These are phyloP conservation scores for Leptinotarsa rubiginosa DNA, from an alignment of 2,888 invertebrate genomes.

Conservation along the genomic window DNA sequence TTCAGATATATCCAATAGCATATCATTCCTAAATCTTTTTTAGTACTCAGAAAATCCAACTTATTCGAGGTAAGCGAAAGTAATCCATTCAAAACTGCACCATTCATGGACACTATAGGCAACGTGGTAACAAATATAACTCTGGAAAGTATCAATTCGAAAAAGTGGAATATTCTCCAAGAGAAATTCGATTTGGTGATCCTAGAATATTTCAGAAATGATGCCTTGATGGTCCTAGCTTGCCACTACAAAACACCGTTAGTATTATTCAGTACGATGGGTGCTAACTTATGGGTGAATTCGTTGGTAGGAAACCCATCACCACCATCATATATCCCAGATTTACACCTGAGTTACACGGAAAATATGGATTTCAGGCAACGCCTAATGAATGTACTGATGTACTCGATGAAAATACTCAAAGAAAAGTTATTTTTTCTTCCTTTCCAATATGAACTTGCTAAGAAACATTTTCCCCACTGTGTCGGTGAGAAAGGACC, in stretches of 20 bases:
- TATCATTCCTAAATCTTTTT: too few species aligned
- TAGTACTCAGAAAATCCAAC: too few species aligned
- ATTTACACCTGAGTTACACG: constrained; percentile 62
- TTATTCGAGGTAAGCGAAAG: too few species aligned
- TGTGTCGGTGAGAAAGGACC: constrained; percentile 51
- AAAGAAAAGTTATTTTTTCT: constrained; percentile 45
- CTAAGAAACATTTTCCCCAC: constrained; percentile 55
- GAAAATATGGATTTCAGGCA: constrained; percentile 69
- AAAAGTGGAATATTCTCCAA: constrained; percentile 38
- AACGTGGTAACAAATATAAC: too few species aligned
- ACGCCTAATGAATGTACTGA: constrained; percentile 68
- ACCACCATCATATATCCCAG: constrained; percentile 68
- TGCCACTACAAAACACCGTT: constrained; percentile 59
- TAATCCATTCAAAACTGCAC: too few species aligned
- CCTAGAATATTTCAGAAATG: constrained; percentile 67
- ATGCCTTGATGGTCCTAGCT: constrained; percentile 63
- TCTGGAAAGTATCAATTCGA: too few species aligned
- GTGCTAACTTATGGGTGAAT: constrained; percentile 65
- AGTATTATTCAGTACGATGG: constrained; percentile 64
- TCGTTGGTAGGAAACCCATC: constrained; percentile 67
- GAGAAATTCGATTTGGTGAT: constrained; percentile 61
- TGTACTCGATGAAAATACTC: constrained; percentile 32
- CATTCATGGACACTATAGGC: too few species aligned
- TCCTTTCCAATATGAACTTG: constrained; percentile 51
- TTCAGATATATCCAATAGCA: too few species aligned